Base-by-base conservation (phyloP, 2,113 vertebrate genomes). In the Dunckerocampus dactyliophorus region DNA sequence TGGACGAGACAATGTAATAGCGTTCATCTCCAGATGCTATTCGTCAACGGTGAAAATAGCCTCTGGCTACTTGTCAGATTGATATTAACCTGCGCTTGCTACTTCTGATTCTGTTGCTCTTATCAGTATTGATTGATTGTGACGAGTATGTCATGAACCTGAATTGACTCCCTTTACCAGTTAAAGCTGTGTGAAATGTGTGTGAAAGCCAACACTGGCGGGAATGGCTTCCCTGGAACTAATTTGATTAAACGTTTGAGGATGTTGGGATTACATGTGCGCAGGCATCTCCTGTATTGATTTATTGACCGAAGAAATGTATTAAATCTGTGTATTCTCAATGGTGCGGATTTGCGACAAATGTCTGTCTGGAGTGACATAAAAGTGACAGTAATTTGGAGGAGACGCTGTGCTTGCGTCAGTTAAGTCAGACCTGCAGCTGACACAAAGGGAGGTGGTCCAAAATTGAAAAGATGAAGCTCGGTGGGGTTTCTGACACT, bases 401-500 rank as follows among this genome's bases (percentile, higher is more conserved):
- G 19, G 13, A 6, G 37, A 56, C 17, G 19, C 53, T 20, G 34
- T 8, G n/a, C 17, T 39, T 1, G 31, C n/a, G 17, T 20, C 13
- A 10, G 34, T 56, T 39, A 21, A 56, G 12, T 56, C 19, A 3
- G 37, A 56, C 54, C 37, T 42, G 19, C 39, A 16, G 51, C 51
- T 53, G 24, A 34, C 24, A 34, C 20, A 7, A 37, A 39, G 10
- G 34, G 34, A 39, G 53, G 34, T 39, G 17, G 31, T 39, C 34
- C 34, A 39, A 43, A 55, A 55, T 55, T 39, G 31, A 20, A 39
- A 55, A n/a, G 51, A 53, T 53, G 51, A 31, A 31, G 51, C 51
- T 53, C 51, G 31, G 8, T 53, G 51, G 28, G 51, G 51, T 53
- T 31, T 21, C 34, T 39, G 53, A 55, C 53, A 55, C 52, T 34